Conservation (phyloP, 2,888 invertebrate genomes). For the Aspidapion aeneum region DNA sequence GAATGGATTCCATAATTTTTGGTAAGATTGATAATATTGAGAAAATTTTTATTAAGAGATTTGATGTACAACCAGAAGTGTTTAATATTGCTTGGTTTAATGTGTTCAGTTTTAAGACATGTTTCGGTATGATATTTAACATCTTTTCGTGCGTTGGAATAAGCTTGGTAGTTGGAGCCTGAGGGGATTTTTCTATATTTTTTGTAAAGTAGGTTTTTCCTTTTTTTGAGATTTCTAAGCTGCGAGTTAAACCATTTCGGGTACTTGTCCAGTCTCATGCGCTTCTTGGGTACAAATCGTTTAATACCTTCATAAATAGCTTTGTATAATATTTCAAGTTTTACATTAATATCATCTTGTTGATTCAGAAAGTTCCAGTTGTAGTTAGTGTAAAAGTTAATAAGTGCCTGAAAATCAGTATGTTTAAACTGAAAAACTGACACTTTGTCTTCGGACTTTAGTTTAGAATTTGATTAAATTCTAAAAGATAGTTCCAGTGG, state of each 20-base stretch:
- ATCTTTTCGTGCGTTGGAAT: background rate
- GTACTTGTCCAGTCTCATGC: background rate
- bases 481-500: background rate
- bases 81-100: background rate
- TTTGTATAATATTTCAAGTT: background rate
- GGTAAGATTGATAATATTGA: background rate
- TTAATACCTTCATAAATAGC: background rate
- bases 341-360: background rate
- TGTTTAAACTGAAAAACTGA: background rate
- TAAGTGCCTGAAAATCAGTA: background rate
- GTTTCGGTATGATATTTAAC: background rate
- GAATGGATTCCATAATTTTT: background rate
- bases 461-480: background rate
- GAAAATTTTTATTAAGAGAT: background rate
- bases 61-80: background rate
- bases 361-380: background rate
- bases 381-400: background rate
- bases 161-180: background rate
- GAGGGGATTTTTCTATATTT: background rate
- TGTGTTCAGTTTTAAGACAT: background rate
- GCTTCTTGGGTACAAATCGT: background rate
- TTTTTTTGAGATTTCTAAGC: background rate
- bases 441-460: background rate
- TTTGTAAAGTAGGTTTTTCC: background rate
- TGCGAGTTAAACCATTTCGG: background rate